phyloP scores from a whole-genome alignment of 2,888 invertebrate genomes.

The Leptopterna dolabrata region DNA sequence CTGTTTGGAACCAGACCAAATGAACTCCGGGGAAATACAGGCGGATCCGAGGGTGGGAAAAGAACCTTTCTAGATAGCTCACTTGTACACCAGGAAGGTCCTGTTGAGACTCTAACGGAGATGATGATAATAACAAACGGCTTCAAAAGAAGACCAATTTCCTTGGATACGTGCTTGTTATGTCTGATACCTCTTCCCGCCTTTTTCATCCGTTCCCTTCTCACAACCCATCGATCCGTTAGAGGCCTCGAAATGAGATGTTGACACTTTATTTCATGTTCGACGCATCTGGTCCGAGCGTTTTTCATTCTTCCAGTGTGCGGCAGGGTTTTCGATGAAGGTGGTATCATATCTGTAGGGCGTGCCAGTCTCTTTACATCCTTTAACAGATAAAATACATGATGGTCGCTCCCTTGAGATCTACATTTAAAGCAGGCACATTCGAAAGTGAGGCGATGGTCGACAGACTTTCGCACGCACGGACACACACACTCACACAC shows the following conservation, averaged over 20 bases:
- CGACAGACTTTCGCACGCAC: too few relatives aligned
- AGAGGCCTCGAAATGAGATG: neutral
- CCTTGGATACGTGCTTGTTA: slow-evolving; percentile 39
- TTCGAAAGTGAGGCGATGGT: too few relatives aligned
- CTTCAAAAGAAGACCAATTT: slow-evolving; percentile 19
- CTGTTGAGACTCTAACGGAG: neutral
- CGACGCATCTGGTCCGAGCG: neutral
- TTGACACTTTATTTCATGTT: neutral
- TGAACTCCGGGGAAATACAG: neutral
- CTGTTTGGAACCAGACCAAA: neutral
- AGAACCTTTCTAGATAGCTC: neutral
- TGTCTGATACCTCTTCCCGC: neutral
- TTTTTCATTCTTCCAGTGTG: too few relatives aligned
- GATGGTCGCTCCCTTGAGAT: too few relatives aligned
- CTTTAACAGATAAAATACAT: too few relatives aligned
- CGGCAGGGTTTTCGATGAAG: too few relatives aligned
- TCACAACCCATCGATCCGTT: neutral
- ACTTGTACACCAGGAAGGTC: neutral
- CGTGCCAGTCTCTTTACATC: too few relatives aligned
- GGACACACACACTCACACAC: too few relatives aligned
- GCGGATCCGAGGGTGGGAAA: neutral
- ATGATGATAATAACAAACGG: slow-evolving; percentile 35
- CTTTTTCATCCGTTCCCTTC: neutral
- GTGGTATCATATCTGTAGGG: too few relatives aligned
- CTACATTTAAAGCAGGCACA: too few relatives aligned